A percentile compares a stretch with the other conserved stretches of the same genome.
These are phyloP conservation scores for Sipunculus nudus DNA, from an alignment of 2,888 invertebrate species.

Conservation along the genomic window DNA sequence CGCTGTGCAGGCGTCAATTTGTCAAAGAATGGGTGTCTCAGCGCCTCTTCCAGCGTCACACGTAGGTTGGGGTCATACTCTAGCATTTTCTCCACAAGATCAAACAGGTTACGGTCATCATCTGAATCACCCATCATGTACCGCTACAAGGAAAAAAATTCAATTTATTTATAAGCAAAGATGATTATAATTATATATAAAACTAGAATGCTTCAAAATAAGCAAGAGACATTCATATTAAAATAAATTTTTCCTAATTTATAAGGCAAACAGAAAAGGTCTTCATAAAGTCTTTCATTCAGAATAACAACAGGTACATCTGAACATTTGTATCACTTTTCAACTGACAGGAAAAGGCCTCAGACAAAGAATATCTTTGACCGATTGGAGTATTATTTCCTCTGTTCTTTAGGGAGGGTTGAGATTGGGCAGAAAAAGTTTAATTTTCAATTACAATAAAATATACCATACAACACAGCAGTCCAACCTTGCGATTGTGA, in stretches of 20 bases:
- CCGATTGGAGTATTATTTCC: too few species aligned
- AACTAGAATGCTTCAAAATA: too few species aligned
- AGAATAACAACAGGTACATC: too few species aligned
- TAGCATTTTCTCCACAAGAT: constrained; percentile 93
- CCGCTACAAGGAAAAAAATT: constrained; percentile 70
- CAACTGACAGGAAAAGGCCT: too few species aligned
- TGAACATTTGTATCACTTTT: too few species aligned
- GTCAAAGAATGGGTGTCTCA: constrained; percentile 90
- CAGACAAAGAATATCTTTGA: too few species aligned
- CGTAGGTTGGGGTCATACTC: constrained; percentile 95
- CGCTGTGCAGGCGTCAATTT: constrained; percentile 40
- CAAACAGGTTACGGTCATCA: constrained; percentile 92
- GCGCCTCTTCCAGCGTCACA: constrained; percentile 85
- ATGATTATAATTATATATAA: too few species aligned
- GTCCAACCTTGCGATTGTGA: background rate
- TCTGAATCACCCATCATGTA: constrained; percentile 87
- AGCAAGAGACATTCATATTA: constrained; percentile 2
- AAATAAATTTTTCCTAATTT: too few species aligned
- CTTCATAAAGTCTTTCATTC: too few species aligned
- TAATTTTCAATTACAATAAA: background rate
- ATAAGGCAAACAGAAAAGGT: too few species aligned
- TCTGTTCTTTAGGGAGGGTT: too few species aligned
- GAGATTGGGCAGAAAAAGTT: too few species aligned
- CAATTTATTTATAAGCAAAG: constrained; percentile 6
- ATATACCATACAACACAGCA: background rate